Evolutionary conservation across 2,797 vertebrate species (phyloP), one percentile per base, ranked within the genome.

Genomic region (Enteromius paludinosus): DNA sequence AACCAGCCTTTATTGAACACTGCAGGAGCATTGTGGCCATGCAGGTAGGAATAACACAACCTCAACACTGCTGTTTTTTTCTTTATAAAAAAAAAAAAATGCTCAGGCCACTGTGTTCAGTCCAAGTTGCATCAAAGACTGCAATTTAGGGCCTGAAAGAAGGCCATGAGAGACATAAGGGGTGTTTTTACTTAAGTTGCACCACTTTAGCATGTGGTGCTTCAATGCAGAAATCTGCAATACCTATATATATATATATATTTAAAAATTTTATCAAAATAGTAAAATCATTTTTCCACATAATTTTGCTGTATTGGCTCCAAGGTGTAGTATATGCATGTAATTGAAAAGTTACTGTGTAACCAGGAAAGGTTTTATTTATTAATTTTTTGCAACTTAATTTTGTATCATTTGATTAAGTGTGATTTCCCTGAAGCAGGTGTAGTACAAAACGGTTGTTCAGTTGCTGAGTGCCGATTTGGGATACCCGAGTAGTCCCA

Each of bases 1-100:
- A 93, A 91, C 87, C 90, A 88, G 86, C 84, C 88, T 83, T 87
- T 87, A 91, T 88, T 93, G 90, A 92, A 89, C 15, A 83, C 82
- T 76, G 70, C 4, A 45, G 85, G 79, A 86, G 73, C 84, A 41
- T 84, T 78, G 70, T 59, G 62, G 61, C 49, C 78, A 78, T n/a
- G 54, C 65, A 77, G 71, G 78, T 68, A 77, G 14, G 14, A 83
- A 79, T 75, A 83, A 80, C 64, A 76, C 61, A 71, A 45, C 28
- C 47, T 56, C 54, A 82, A 56, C 4, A 14, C n/a, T 52, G 15
- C 61, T 78, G 10, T 47, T 65, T 54, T 69, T 35, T 43, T 2
- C 69, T 64, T 82, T 33, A 68, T 59, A 25, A 43, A 68, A 74
- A 61, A 3, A 30, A 76, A 38, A 69, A 77, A 75, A 80, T 72